Percentiles rank a stretch among this genome's conserved stretches.
These are phyloP conservation scores for Galagoides demidoff DNA, from an alignment of 2,797 vertebrate species.

Conservation along the genomic window DNA sequence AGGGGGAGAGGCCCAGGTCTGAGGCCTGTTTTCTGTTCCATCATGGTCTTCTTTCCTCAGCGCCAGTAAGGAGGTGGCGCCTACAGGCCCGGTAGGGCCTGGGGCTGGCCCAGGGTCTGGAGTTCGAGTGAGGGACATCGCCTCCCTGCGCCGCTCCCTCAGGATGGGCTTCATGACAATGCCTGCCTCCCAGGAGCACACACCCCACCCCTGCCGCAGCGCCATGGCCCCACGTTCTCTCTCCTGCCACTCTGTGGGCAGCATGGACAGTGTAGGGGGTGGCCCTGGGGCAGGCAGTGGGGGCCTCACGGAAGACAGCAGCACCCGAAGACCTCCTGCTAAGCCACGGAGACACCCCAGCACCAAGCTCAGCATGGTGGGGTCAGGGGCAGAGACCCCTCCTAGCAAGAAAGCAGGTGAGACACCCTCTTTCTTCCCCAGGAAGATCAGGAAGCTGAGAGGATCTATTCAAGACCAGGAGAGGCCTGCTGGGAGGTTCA, in stretches of 20 bases:
- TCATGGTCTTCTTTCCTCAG: slow-evolving; percentile 64
- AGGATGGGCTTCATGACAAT: slow-evolving; percentile 98
- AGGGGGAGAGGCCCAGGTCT: not conserved
- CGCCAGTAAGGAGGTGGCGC: slow-evolving; percentile 79
- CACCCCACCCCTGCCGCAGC: slow-evolving; percentile 93
- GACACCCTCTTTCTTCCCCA: not conserved
- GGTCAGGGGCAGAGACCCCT: slow-evolving; percentile 82
- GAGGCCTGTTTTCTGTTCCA: not conserved
- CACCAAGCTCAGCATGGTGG: slow-evolving; percentile 93
- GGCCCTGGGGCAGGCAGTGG: slow-evolving; percentile 57
- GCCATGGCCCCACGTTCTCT: slow-evolving; percentile 96
- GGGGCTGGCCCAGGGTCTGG: slow-evolving; percentile 90
- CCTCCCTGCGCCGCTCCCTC: slow-evolving; percentile 95
- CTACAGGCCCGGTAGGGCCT: slow-evolving; percentile 86
- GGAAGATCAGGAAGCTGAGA: slow-evolving; percentile 13
- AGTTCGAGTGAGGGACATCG: slow-evolving; percentile 91
- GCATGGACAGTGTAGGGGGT: slow-evolving; percentile 89
- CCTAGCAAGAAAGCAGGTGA: slow-evolving; percentile 85
- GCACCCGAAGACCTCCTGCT: slow-evolving; percentile 89
- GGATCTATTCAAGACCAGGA: slow-evolving; percentile 44
- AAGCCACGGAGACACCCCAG: slow-evolving; percentile 95
- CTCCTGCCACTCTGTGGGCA: slow-evolving; percentile 95
- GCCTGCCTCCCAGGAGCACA: slow-evolving; percentile 96
- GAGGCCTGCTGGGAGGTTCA: slow-evolving; percentile 61
- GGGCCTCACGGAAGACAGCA: slow-evolving; percentile 67